A percentile compares a stretch with the other conserved stretches of the same genome.
Evolutionary conservation across 2,113 vertebrate genomes (phyloP).

Genomic region (Sinocyclocheilus anophthalmus): DNA sequence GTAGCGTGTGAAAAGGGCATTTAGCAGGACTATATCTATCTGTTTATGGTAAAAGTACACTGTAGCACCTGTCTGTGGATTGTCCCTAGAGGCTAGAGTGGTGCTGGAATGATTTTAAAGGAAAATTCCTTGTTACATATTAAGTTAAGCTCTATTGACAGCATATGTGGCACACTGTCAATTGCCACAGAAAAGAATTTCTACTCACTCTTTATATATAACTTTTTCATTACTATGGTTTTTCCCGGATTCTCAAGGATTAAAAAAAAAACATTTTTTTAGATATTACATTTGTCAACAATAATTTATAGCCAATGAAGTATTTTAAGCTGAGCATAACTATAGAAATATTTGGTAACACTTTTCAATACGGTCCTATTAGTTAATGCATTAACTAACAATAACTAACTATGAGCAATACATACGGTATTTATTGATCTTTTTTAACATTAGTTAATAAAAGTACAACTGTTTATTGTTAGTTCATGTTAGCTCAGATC

Average conservation of each 20-base stretch:
- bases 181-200: background rate
- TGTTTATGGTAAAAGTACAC: background rate
- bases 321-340: background rate
- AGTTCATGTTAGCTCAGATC: too few relatives aligned
- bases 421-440: too few relatives aligned
- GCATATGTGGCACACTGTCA: background rate
- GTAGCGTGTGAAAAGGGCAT: conserved; percentile 19
- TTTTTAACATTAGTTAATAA: too few relatives aligned
- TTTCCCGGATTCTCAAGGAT: too few relatives aligned
- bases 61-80: conserved; percentile 9
- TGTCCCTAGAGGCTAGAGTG: background rate
- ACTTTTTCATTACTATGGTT: too few relatives aligned
- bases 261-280: background rate
- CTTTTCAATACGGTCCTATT: too few relatives aligned
- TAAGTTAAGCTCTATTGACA: background rate
- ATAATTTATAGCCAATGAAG: background rate
- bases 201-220: too few relatives aligned
- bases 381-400: too few relatives aligned
- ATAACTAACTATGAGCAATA: too few relatives aligned
- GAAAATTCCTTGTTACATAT: background rate
- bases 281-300: background rate
- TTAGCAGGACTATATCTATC: conserved; percentile 23
- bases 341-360: background rate
- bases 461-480: too few relatives aligned
- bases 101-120: background rate